Evolutionary conservation across 2,113 vertebrate genomes (phyloP), one percentile per base, ranked within the genome.

Genomic region (Spea bombifrons): DNA sequence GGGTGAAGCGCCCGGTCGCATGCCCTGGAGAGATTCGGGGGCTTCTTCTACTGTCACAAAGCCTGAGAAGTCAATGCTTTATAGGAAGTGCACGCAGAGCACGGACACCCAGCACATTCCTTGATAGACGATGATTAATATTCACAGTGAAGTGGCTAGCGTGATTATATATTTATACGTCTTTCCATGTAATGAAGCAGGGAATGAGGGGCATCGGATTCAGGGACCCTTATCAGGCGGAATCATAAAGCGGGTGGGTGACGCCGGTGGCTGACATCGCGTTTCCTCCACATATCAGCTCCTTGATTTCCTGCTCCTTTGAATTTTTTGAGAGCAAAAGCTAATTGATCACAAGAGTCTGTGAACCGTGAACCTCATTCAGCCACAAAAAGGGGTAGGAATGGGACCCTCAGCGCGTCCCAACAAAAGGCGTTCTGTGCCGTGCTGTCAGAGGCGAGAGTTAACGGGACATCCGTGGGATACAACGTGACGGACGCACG

Each of bases 261-360:
- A 53, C 63, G 70, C 61, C 8, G 53, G 65, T 47, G 71, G 67
- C 55, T 71, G 77, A 79, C 68, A 71, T 4, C 10, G 63, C 50
- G 47, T 71, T 73, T 79, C 77, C 63, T 67, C 64, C 10, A 73
- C 70, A 73, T 71, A 30, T 73, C 69, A 59, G 50, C 12, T 55
- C 45, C 52, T 66, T 73, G 64, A 59, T 74, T 68, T 80, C 78
- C 78, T 74, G 50, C 50, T 73, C 65, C 49, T 80, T 80, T 73
- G 78, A 73, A 66, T 80, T 74, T 78, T 76, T 47, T 55, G 46
- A 74, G 64, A 74, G 78, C 45, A 74, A 74, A 80, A 73, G 78
- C 74, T 80, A 80, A 80, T 80, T 74, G 71, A 80, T 80, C 78
- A 74, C 64, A 74, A 59, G 71, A 74, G 49, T 73, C 71, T 49